Evolutionary conservation across 2,888 invertebrate genomes (phyloP).

Genomic region (Frankliniella fusca): DNA sequence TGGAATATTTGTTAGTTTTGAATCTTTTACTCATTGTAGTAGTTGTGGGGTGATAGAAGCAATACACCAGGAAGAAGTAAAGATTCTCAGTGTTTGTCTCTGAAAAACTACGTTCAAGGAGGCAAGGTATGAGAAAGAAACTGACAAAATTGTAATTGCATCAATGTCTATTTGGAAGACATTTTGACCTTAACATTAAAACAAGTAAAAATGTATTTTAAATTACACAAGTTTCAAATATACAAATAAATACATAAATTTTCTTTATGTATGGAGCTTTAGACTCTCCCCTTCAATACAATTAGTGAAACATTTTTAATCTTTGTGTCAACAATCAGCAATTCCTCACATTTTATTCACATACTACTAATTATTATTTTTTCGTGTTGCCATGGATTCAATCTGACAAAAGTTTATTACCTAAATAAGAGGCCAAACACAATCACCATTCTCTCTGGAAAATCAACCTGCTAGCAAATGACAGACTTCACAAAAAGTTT

Average conservation of each 20-base stretch:
- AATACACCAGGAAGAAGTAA: too few species aligned
- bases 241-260: conserved; percentile 16
- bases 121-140: too few species aligned
- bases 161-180: conserved; percentile 35
- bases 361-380: not conserved
- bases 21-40: too few species aligned
- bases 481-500: not conserved
- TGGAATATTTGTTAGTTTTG: too few species aligned
- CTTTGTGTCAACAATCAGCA: not conserved
- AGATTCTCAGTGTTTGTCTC: too few species aligned
- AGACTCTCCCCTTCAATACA: not conserved
- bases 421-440: not conserved
- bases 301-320: not conserved
- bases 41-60: too few species aligned
- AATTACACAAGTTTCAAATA: conserved; percentile 18
- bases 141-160: conserved; percentile 27
- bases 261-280: not conserved
- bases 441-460: not conserved
- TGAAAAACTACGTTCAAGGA: too few species aligned
- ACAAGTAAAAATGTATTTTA: conserved; percentile 25
- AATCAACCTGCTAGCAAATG: not conserved
- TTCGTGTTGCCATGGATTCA: not conserved
- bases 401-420: not conserved
- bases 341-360: not conserved
- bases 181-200: conserved; percentile 6